Evolutionary conservation across 2,888 invertebrate genomes (phyloP).

Genomic region (Pogonocherus hispidulus): DNA sequence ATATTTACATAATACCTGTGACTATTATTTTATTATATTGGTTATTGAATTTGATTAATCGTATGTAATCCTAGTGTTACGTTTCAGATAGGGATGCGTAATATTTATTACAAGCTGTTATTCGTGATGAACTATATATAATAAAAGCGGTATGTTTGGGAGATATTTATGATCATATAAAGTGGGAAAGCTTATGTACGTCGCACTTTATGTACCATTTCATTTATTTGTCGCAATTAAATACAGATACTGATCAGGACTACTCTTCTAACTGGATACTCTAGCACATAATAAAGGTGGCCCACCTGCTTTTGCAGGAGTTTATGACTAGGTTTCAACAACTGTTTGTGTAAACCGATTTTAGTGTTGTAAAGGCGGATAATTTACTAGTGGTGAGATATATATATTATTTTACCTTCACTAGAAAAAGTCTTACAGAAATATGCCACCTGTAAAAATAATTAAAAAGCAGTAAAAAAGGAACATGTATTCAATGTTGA

Average conservation of each 20-base stretch:
- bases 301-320: background rate
- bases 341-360: background rate
- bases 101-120: conserved; percentile 1
- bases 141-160: background rate
- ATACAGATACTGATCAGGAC: conserved; percentile 1
- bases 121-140: conserved; percentile 4
- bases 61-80: conserved; percentile 1
- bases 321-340: background rate
- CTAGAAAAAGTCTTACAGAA: background rate
- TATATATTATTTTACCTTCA: too few relatives aligned
- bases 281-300: conserved; percentile 6
- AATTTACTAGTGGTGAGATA: background rate
- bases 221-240: background rate
- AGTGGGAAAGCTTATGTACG: background rate
- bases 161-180: background rate
- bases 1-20: conserved; percentile 30
- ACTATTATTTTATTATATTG: conserved; percentile 31
- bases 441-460: background rate
- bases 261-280: background rate
- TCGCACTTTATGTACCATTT: conserved; percentile 1
- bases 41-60: conserved; percentile 25
- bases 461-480: background rate
- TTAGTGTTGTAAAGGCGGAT: background rate
- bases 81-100: background rate
- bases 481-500: background rate